Evolutionary conservation across 2,113 vertebrate genomes (phyloP).

Genomic region (Pedionomus torquatus): DNA sequence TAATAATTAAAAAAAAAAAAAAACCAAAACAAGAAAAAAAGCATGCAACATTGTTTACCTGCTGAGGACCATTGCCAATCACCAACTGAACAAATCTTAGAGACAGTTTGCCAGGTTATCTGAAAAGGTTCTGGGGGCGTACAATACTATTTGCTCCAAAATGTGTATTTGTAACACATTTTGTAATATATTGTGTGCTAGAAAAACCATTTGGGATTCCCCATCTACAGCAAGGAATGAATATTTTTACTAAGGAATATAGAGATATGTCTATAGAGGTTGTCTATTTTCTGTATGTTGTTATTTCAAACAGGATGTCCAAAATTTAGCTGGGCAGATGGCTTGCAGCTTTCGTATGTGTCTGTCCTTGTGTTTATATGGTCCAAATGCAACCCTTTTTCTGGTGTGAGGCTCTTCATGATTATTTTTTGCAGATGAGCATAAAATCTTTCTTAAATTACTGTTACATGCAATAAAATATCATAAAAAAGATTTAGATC

Average conservation of each 20-base stretch:
- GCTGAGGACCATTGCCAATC: background rate
- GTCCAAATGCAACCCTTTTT: background rate
- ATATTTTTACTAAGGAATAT: background rate
- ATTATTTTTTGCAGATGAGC: background rate
- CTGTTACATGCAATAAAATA: background rate
- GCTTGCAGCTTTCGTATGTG: background rate
- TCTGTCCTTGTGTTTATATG: background rate
- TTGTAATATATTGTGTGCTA: background rate
- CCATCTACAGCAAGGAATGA: background rate
- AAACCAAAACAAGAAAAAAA: background rate
- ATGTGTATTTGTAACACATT: background rate
- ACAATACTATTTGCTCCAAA: background rate
- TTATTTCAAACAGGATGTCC: background rate
- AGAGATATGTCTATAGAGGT: background rate
- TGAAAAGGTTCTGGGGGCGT: background rate
- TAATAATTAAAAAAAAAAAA: background rate
- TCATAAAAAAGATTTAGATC: background rate
- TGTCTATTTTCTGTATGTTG: background rate
- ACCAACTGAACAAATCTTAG: background rate
- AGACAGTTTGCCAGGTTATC: background rate
- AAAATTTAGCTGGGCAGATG: background rate
- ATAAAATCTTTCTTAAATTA: background rate
- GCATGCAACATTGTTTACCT: background rate
- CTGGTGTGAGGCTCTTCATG: background rate
- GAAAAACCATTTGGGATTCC: background rate